Evolutionary conservation across 2,888 invertebrate genomes (phyloP).

Genomic region (Anodontia alba): DNA sequence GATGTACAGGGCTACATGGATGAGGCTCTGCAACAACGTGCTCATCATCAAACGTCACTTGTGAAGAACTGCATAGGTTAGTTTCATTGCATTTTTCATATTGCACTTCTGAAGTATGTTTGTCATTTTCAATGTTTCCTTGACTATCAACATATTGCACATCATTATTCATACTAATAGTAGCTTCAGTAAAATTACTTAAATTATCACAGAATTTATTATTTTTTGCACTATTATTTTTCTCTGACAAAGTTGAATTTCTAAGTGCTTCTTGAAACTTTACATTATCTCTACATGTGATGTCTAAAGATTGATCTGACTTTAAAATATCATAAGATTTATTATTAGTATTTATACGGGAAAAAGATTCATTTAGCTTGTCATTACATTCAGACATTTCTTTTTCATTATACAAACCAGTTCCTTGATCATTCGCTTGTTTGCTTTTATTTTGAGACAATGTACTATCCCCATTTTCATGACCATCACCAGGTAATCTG

Average conservation of each 20-base stretch:
- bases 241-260: slow-evolving; percentile 31
- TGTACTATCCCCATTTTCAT: neutral
- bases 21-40: too few relatives aligned
- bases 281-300: slow-evolving; percentile 19
- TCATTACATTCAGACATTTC: too few relatives aligned
- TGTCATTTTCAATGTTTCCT: neutral
- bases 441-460: neutral
- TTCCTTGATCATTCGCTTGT: neutral
- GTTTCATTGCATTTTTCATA: neutral
- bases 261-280: slow-evolving; percentile 47
- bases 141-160: neutral
- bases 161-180: neutral
- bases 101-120: neutral
- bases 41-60: too few relatives aligned
- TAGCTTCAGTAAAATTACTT: neutral
- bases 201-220: neutral
- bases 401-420: too few relatives aligned
- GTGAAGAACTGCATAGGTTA: too few relatives aligned
- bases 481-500: slow-evolving; percentile 35
- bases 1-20: too few relatives aligned
- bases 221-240: slow-evolving; percentile 29
- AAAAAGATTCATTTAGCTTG: too few relatives aligned
- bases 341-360: neutral
- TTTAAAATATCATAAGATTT: slow-evolving; percentile 2
- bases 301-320: neutral